A percentile compares a stretch with the other conserved stretches of the same genome.
Evolutionary conservation across 2,888 invertebrate species (phyloP).

Genomic region (Spilarctia lutea): DNA sequence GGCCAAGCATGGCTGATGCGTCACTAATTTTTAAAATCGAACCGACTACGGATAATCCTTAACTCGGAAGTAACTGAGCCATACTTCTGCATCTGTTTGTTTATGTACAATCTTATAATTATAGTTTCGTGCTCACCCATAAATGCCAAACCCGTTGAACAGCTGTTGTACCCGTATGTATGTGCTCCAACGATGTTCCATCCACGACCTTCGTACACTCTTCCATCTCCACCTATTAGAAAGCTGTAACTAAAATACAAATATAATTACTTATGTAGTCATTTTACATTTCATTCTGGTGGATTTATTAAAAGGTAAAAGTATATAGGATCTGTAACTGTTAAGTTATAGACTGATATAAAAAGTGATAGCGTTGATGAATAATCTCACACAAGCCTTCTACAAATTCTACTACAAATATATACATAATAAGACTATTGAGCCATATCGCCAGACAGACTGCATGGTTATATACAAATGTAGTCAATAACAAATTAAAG

Average conservation of each 20-base stretch:
- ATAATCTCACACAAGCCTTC: no score
- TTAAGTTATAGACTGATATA: no score
- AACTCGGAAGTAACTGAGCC: neutral
- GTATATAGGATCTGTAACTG: no score
- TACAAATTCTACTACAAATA: no score
- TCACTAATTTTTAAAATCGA: no score
- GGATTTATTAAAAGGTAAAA: neutral
- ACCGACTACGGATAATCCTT: no score
- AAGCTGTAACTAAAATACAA: slow-evolving; percentile 50
- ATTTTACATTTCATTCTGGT: neutral
- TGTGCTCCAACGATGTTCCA: slow-evolving; percentile 62
- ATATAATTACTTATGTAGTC: neutral
- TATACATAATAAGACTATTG: no score
- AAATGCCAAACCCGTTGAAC: slow-evolving; percentile 10
- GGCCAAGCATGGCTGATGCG: no score
- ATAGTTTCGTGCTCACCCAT: neutral
- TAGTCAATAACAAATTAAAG: no score
- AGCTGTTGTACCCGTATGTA: neutral
- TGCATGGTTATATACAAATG: no score
- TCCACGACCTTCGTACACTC: slow-evolving; percentile 78
- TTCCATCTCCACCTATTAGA: slow-evolving; percentile 80
- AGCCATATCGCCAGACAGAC: no score
- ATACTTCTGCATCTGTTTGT: neutral
- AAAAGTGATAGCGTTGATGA: no score
- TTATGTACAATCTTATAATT: neutral